Conservation (phyloP, 2,888 invertebrate genomes). For the Alviniconcha strummeri region DNA sequence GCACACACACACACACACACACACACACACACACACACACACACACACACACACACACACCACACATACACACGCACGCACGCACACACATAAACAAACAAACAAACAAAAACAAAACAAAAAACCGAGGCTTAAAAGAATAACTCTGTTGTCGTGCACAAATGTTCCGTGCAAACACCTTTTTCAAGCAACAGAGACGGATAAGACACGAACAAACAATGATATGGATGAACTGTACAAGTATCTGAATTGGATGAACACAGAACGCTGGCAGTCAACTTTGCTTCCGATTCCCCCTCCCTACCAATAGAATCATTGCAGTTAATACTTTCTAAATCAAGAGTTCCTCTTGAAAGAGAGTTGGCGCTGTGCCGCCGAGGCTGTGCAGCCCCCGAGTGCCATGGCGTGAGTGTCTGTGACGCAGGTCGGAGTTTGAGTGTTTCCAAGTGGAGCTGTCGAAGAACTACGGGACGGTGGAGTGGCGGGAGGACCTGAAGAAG, state of each 20-base stretch:
- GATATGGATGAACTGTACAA: no score
- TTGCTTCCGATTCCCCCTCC: no score
- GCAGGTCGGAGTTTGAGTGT: constrained; percentile 73
- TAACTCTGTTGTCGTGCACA: neutral
- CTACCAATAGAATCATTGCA: no score
- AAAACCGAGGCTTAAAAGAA: neutral
- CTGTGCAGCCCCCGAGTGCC: neutral
- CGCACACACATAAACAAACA: neutral
- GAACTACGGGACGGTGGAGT: constrained; percentile 73
- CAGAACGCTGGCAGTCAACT: no score
- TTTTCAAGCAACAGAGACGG: neutral
- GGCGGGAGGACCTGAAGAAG: constrained; percentile 73
- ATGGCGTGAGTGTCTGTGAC: constrained; percentile 28
- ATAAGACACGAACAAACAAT: no score
- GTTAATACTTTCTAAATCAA: neutral
- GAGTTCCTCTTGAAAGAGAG: neutral
- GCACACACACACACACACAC: neutral
- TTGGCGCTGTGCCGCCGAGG: neutral
- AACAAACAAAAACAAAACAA: neutral
- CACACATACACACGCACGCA: constrained; percentile 6
- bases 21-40: neutral
- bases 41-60: constrained; percentile 15
- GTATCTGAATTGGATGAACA: no score
- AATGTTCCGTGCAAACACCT: neutral
- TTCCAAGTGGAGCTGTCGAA: constrained; percentile 74